These are phyloP conservation scores for Chroicocephalus ridibundus DNA, from an alignment of 2,113 vertebrate species.

Conservation along the genomic window DNA sequence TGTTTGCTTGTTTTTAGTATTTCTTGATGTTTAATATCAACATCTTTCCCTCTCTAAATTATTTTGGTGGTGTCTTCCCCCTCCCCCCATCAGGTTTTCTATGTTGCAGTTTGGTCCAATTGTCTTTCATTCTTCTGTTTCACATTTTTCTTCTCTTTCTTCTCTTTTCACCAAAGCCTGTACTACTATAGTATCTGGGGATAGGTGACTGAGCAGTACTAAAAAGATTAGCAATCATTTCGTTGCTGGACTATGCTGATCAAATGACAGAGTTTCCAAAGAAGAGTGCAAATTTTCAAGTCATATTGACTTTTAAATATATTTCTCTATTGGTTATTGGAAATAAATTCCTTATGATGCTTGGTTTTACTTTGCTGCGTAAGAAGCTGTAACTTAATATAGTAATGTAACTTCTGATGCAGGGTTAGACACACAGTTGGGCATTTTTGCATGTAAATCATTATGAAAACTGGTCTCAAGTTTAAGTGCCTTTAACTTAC, in stretches of 20 bases:
- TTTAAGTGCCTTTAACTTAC: not conserved
- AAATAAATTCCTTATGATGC: not conserved
- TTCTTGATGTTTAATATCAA: not conserved
- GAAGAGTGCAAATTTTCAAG: not conserved
- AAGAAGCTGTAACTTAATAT: not conserved
- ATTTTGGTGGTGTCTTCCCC: not conserved
- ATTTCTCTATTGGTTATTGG: not conserved
- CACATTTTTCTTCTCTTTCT: not conserved
- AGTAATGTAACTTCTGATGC: not conserved
- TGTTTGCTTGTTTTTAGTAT: not conserved
- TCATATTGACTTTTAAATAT: not conserved
- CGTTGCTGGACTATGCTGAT: not conserved
- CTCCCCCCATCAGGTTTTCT: not conserved
- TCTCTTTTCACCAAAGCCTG: not conserved
- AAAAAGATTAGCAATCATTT: not conserved
- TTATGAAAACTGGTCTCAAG: not conserved
- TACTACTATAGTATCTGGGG: not conserved
- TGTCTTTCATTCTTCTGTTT: not conserved
- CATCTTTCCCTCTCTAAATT: not conserved
- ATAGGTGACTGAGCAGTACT: not conserved
- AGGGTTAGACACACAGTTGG: not conserved
- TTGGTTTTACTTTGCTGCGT: not conserved
- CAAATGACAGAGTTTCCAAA: not conserved
- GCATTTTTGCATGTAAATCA: not conserved
- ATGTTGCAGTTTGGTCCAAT: not conserved